Evolutionary conservation across 2,113 vertebrate genomes (phyloP).

Genomic region (Peromyscus leucopus): DNA sequence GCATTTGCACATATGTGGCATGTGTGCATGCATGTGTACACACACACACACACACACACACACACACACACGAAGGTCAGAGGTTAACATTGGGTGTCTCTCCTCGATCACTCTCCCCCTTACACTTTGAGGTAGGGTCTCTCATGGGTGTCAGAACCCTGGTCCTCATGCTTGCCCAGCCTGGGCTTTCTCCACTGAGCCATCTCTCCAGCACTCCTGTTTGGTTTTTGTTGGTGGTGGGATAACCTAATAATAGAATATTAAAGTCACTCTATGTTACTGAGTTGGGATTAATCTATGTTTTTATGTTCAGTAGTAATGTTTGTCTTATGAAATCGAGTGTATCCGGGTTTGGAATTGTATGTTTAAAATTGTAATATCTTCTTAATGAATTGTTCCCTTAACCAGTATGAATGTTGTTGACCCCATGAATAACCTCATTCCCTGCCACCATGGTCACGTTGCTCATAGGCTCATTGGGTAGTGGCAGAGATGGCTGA

Average conservation of each 20-base stretch:
- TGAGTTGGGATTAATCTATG: background rate
- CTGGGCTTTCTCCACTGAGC: background rate
- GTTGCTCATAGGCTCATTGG: background rate
- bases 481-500: background rate
- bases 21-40: background rate
- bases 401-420: background rate
- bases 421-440: background rate
- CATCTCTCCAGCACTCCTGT: background rate
- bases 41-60: too few species aligned
- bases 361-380: background rate
- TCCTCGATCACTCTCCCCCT: background rate
- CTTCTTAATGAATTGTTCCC: background rate
- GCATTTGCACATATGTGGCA: background rate
- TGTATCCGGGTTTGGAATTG: background rate
- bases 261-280: background rate
- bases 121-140: background rate
- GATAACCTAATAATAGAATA: background rate
- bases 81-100: background rate
- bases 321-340: background rate
- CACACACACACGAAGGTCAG: background rate
- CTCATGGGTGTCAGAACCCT: background rate
- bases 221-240: background rate
- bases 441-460: background rate
- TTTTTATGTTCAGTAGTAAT: background rate
- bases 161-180: background rate